Conservation (phyloP, 2,113 vertebrate genomes). For the Arothron firmamentum region DNA sequence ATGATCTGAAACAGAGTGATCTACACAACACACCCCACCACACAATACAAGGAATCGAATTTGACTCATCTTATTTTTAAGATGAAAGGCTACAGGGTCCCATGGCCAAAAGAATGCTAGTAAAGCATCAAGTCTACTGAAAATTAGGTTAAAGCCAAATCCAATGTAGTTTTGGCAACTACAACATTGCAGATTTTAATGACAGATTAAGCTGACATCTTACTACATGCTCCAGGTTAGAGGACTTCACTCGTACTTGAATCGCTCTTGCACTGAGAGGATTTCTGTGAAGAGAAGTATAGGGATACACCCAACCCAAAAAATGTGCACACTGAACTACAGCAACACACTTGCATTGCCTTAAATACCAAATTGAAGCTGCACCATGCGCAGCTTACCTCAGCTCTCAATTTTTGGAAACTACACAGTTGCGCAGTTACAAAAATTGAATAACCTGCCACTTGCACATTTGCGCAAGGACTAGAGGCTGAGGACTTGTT, state of each 20-base stretch:
- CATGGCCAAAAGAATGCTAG: slow-evolving; percentile 60
- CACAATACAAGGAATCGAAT: slow-evolving; percentile 64
- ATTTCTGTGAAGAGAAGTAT: slow-evolving; percentile 71
- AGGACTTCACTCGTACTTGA: slow-evolving; percentile 56
- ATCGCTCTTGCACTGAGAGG: slow-evolving; percentile 52
- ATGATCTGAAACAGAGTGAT: slow-evolving; percentile 80
- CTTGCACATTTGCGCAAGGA: slow-evolving; percentile 73
- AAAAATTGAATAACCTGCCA: slow-evolving; percentile 30
- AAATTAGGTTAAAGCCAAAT: slow-evolving; percentile 73
- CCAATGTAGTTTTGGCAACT: slow-evolving; percentile 59
- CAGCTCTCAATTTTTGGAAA: slow-evolving; percentile 45
- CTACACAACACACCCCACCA: slow-evolving; percentile 77
- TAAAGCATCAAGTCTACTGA: slow-evolving; percentile 66
- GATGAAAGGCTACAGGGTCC: slow-evolving; percentile 67
- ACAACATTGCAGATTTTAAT: slow-evolving; percentile 52
- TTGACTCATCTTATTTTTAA: slow-evolving; percentile 64
- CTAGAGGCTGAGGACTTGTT: slow-evolving; percentile 57
- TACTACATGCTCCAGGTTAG: slow-evolving; percentile 67
- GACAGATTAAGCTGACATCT: slow-evolving; percentile 58
- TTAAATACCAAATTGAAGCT: slow-evolving; percentile 51
- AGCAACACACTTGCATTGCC: slow-evolving; percentile 65
- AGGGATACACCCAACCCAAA: slow-evolving; percentile 60
- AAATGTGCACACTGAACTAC: slow-evolving; percentile 15
- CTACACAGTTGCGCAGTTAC: slow-evolving; percentile 64
- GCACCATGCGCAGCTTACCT: slow-evolving; percentile 71